These are phyloP conservation scores for Drosophila punjabiensis DNA, from an alignment of 1,140 invertebrate species.

Conservation along the genomic window DNA sequence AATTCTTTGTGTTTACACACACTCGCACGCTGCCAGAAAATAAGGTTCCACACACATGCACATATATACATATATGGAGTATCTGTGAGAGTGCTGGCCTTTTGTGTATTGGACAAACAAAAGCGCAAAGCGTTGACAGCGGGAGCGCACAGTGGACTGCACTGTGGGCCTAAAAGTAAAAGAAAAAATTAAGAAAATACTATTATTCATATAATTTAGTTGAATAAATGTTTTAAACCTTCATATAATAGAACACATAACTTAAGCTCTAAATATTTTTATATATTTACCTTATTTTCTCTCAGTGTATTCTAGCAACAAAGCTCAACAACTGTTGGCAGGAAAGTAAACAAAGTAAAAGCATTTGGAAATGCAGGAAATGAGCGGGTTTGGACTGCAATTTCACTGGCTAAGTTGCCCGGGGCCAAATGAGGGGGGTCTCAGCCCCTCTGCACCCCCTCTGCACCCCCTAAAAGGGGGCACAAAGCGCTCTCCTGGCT, in stretches of 20 bases:
- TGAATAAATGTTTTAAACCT: too few relatives aligned
- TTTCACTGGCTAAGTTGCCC: slow-evolving; percentile 39
- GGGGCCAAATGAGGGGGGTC: background rate
- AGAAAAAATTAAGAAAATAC: background rate
- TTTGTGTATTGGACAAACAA: slow-evolving; percentile 80
- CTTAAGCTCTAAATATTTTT: too few relatives aligned
- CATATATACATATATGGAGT: slow-evolving; percentile 1
- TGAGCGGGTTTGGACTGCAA: slow-evolving; percentile 25
- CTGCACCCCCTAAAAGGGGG: background rate
- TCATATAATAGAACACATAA: too few relatives aligned
- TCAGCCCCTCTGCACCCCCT: background rate
- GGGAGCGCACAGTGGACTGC: slow-evolving; percentile 36
- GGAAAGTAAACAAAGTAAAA: slow-evolving; percentile 57
- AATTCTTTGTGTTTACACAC: slow-evolving; percentile 64
- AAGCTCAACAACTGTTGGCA: slow-evolving; percentile 28
- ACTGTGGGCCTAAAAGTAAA: slow-evolving; percentile 9
- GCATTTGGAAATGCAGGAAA: slow-evolving; percentile 59
- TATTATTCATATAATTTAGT: too few relatives aligned
- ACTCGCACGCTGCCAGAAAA: slow-evolving; percentile 40
- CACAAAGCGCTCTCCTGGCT: slow-evolving; percentile 1
- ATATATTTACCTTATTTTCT: too few relatives aligned
- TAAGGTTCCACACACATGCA: slow-evolving; percentile 40
- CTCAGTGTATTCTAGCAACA: slow-evolving; percentile 8
- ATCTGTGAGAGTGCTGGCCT: slow-evolving; percentile 57
- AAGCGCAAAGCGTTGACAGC: slow-evolving; percentile 74